phyloP scores from a whole-genome alignment of 2,113 vertebrate genomes.

The Bubo bubo region DNA sequence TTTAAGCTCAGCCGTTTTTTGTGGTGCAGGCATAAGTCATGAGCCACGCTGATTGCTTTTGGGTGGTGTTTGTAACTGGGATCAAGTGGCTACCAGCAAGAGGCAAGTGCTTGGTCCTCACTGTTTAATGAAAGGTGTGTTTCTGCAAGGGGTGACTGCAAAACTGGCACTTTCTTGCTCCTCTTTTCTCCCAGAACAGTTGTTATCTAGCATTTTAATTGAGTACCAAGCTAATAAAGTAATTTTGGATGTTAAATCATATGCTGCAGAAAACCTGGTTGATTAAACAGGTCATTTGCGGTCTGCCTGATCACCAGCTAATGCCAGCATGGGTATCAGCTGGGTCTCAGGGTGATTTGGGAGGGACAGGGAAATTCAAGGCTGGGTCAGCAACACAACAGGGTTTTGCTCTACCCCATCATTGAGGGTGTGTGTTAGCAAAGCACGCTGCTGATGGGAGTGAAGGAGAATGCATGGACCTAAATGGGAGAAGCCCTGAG shows the following conservation, averaged over 20 bases:
- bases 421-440: not conserved
- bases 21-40: rapidly evolving
- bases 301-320: not conserved
- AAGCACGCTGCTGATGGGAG: not conserved
- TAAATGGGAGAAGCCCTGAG: not conserved
- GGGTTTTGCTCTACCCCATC: not conserved
- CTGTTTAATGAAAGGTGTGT: not conserved
- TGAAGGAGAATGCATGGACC: rapidly evolving
- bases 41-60: not conserved
- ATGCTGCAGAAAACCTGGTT: not conserved
- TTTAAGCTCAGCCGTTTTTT: not conserved
- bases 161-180: not conserved
- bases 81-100: not conserved
- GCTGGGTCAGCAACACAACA: not conserved
- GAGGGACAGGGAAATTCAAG: not conserved
- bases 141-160: not conserved
- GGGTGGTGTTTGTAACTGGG: not conserved
- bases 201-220: not conserved
- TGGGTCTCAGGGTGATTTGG: not conserved
- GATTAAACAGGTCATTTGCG: not conserved
- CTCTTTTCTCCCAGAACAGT: not conserved
- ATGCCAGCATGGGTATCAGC: not conserved
- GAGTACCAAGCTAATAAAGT: not conserved
- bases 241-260: not conserved
- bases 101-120: not conserved